Evolutionary conservation across 2,113 vertebrate genomes (phyloP), one percentile per base, ranked within the genome.

Genomic region (Sialia sialis): DNA sequence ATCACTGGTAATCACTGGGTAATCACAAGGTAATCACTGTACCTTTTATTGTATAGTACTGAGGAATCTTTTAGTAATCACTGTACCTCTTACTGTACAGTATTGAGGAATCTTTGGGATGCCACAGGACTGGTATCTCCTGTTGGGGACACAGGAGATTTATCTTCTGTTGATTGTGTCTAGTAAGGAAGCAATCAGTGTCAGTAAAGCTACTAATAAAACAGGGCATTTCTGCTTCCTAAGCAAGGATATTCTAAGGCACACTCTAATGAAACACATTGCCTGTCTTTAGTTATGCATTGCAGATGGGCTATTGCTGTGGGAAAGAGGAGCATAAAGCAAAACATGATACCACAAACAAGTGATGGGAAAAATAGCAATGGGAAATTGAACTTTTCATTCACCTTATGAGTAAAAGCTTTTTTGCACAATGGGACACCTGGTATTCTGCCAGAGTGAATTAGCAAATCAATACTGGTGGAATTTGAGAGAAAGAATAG

Each of bases 221-320:
- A 52, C 0, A 70, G 41, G 6, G 13, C 14, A 55, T 92, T 84
- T 90, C 39, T 90, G 34, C 68, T 68, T 77, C 48, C 38, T 58
- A 55, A 83, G 51, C 41, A 69, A 63, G 23, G 54, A 51, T 77
- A 51, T 66, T 19, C 13, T 70, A 58, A 95, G 52, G 22, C 32
- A 64, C 16, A 39, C 16, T 58, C 46, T 82, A 93, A 96, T 96
- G 91, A 95, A 96, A 95, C 81, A 95, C 93, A 74, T 91, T 87
- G 44, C 20, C 38, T 60, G 49, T 84, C 87, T 76, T 84, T 64
- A 75, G 52, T 84, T 92, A 63, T 60, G 83, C 63, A 36, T 22
- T 91, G 74, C 89, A 97, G 87, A 87, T 94, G 94, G 87, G 34
- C 62, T 72, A 21, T 84, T 82, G 15, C 41, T 89, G 11, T 75